Evolutionary conservation across 2,113 vertebrate genomes (phyloP).

Genomic region (Heteronetta atricapilla): DNA sequence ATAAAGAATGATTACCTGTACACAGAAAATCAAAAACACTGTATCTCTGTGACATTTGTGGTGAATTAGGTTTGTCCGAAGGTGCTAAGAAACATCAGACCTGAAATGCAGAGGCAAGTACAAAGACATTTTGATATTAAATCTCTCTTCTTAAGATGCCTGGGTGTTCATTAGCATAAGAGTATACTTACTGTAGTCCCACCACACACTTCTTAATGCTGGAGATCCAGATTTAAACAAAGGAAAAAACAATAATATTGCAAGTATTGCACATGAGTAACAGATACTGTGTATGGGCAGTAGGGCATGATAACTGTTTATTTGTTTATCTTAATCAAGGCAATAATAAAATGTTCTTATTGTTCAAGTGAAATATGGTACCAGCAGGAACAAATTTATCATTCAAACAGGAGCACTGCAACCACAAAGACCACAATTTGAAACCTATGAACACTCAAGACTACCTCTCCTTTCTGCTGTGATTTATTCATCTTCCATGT

Average conservation of each 20-base stretch:
- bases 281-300: neutral
- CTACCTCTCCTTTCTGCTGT: neutral
- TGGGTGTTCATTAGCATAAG: neutral
- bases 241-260: neutral
- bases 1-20: neutral
- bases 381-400: neutral
- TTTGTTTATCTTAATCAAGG: neutral
- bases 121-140: neutral
- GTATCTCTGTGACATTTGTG: neutral
- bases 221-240: neutral
- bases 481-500: neutral
- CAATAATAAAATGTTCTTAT: neutral
- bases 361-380: neutral
- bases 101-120: neutral
- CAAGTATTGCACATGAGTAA: rapidly evolving
- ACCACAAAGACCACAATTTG: neutral
- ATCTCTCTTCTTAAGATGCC: neutral
- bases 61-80: neutral
- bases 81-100: neutral
- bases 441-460: neutral
- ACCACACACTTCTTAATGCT: neutral
- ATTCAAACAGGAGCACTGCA: neutral
- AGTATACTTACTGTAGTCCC: neutral
- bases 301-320: neutral
- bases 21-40: neutral